Evolutionary conservation across 2,113 vertebrate species (phyloP).

Genomic region (Lethenteron reissneri): DNA sequence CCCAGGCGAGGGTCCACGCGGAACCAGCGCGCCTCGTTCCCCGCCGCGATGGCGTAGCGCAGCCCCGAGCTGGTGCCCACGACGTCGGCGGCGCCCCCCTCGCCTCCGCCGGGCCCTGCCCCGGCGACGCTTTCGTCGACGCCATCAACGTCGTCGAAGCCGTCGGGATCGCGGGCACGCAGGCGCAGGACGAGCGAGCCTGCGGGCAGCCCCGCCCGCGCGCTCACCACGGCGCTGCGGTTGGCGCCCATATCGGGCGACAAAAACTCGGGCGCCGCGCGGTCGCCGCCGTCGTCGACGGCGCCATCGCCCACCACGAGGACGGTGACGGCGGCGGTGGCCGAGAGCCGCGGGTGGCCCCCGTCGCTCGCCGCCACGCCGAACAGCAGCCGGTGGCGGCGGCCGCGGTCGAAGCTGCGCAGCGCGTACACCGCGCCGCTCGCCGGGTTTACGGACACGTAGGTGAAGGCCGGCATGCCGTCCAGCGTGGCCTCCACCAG

Average conservation of each 20-base stretch:
- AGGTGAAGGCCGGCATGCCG: slow-evolving; percentile 84
- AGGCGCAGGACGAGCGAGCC: too few relatives aligned
- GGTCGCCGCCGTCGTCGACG: slow-evolving; percentile 72
- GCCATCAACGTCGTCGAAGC: too few relatives aligned
- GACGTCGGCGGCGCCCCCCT: slow-evolving; percentile 65
- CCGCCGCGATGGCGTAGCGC: slow-evolving; percentile 84
- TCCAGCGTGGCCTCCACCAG: slow-evolving; percentile 78
- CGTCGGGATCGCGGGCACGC: too few relatives aligned
- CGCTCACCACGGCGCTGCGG: slow-evolving; percentile 74
- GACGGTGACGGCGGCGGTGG: slow-evolving; percentile 69
- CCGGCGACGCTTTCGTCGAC: too few relatives aligned
- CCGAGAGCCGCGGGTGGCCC: slow-evolving; percentile 71
- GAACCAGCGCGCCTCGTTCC: slow-evolving; percentile 85
- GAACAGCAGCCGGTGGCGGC: slow-evolving; percentile 91
- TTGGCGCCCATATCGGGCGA: slow-evolving; percentile 57
- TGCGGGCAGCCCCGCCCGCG: slow-evolving; percentile 64
- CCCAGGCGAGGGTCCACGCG: slow-evolving; percentile 74
- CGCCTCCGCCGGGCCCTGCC: too few relatives aligned
- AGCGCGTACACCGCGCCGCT: slow-evolving; percentile 92
- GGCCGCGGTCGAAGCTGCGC: slow-evolving; percentile 88
- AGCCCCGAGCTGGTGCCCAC: slow-evolving; percentile 86
- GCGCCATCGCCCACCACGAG: slow-evolving; percentile 83
- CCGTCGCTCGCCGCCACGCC: slow-evolving; percentile 82
- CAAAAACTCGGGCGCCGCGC: slow-evolving; percentile 64
- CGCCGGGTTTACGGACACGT: slow-evolving; percentile 84